Base-by-base conservation (phyloP, 2,797 vertebrate genomes). In the Gorsachius magnificus region DNA sequence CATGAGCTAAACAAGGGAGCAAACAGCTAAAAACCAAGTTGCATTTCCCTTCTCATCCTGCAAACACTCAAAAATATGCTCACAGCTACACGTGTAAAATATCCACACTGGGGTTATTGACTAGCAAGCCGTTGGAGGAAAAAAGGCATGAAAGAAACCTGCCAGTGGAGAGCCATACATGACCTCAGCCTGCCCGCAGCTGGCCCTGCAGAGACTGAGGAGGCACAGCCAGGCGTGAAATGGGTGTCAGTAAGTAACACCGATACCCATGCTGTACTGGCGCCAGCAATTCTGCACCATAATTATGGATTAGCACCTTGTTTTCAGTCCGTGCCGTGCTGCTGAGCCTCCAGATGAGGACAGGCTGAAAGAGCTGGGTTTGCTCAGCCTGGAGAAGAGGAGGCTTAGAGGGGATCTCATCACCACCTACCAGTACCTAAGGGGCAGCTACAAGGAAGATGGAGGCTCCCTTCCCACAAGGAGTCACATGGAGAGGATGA, bases 231-330 rank as follows among this genome's bases (percentile, higher is more conserved):
- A 66, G 56, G 24, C 16, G 4, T 2, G 35, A 50, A 41, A 28
- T 1, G 2, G n/a, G 35, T 2, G 1, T 19, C 29, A 29, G 2
- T 16, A 45, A 31, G 31, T 2, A 18, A 43, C 4, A 1, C 24
- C 2, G 0, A 13, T 13, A 48, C 31, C 31, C 0, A 1, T 0
- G 2, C 38, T 9, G n/a, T 5, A 14, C 61, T 0, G 1, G 8
- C 6, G 1, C 41, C 26, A 26, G 35, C 14, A 20, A 7, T 24
- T 45, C 60, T 16, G 77, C 48, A 25, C 33, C n/a, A 7, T 0
- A 8, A 65, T 3, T 45, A 63, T 0, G 43, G 48, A 25, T 56
- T 45, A 51, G 33, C 6, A 0, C 41, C 35, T 61, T 61, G 54
- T 14, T 46, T 63, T 45, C 31, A 33, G 75, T 6, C 71, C 11